Percentiles rank a stretch among this genome's conserved stretches.
Evolutionary conservation across 1,140 invertebrate species (phyloP).

Genomic region (Cyphomyrmex costatus): DNA sequence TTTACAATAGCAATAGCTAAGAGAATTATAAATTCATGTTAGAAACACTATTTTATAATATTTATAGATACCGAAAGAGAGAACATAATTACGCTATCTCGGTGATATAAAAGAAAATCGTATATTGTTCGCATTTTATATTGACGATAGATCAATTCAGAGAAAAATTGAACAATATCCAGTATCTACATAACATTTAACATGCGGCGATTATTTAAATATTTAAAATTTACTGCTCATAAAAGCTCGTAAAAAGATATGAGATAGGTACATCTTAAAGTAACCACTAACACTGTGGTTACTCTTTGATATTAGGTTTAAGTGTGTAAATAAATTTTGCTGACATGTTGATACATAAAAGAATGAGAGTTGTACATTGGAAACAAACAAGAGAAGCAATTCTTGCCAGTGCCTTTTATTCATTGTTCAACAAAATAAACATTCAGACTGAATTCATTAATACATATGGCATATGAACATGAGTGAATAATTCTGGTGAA

Average conservation of each 20-base stretch:
- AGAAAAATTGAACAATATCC: neutral
- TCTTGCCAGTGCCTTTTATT: slow-evolving; percentile 75
- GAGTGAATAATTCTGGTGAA: slow-evolving; percentile 66
- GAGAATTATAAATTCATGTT: slow-evolving; percentile 18
- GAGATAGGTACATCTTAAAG: slow-evolving; percentile 25
- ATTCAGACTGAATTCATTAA: slow-evolving; percentile 62
- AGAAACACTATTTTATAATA: slow-evolving; percentile 56
- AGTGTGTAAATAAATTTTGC: slow-evolving; percentile 49
- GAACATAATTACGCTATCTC: slow-evolving; percentile 42
- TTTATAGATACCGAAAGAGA: slow-evolving; percentile 49
- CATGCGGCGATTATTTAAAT: slow-evolving; percentile 29
- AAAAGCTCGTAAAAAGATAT: too few species aligned
- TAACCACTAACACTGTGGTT: slow-evolving; percentile 33
- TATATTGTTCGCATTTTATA: slow-evolving; percentile 39
- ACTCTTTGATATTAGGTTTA: slow-evolving; percentile 24
- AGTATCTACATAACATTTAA: slow-evolving; percentile 23
- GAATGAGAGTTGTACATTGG: slow-evolving; percentile 57
- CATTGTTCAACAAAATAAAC: slow-evolving; percentile 67
- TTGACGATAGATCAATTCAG: slow-evolving; percentile 1
- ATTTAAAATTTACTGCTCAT: slow-evolving; percentile 47
- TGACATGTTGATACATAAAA: slow-evolving; percentile 35
- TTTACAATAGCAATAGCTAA: slow-evolving; percentile 55
- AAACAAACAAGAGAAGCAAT: slow-evolving; percentile 63
- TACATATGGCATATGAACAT: slow-evolving; percentile 53
- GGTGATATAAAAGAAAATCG: slow-evolving; percentile 21